Conservation (phyloP, 1,140 invertebrate species). For the Nomia melanderi region DNA sequence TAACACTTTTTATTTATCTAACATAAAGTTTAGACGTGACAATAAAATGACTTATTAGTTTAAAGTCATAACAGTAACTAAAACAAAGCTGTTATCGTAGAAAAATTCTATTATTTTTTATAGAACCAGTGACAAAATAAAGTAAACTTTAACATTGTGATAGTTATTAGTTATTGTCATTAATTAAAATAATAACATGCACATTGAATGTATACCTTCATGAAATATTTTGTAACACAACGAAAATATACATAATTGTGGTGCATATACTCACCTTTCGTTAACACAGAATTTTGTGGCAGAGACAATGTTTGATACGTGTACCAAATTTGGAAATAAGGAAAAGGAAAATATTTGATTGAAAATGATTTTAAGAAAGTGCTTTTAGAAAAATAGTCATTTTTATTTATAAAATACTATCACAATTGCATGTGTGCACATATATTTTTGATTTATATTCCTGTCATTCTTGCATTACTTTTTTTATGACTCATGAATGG, state of each 20-base stretch:
- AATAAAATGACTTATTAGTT: not conserved
- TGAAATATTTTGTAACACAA: not conserved
- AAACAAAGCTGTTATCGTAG: too few relatives aligned
- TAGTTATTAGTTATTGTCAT: too few relatives aligned
- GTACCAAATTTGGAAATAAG: not conserved
- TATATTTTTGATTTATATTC: not conserved
- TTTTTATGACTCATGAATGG: not conserved
- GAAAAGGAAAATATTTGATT: not conserved
- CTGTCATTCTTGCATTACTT: not conserved
- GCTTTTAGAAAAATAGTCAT: conserved; percentile 4
- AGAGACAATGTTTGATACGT: not conserved
- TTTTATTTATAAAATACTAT: conserved; percentile 5
- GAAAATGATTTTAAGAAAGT: conserved; percentile 7
- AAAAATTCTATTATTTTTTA: not conserved
- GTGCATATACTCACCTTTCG: not conserved
- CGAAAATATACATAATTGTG: not conserved
- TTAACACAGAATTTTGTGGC: not conserved
- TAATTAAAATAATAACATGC: not conserved
- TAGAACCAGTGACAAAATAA: not conserved
- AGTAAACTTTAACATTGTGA: not conserved
- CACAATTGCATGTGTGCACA: conserved; percentile 2
- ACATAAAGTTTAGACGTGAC: not conserved
- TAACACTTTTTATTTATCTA: not conserved
- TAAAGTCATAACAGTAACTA: not conserved
- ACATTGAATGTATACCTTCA: not conserved